A percentile compares a stretch with the other conserved stretches of the same genome.
These are phyloP conservation scores for Hipparchia semele DNA, from an alignment of 2,888 invertebrate genomes.

Conservation along the genomic window DNA sequence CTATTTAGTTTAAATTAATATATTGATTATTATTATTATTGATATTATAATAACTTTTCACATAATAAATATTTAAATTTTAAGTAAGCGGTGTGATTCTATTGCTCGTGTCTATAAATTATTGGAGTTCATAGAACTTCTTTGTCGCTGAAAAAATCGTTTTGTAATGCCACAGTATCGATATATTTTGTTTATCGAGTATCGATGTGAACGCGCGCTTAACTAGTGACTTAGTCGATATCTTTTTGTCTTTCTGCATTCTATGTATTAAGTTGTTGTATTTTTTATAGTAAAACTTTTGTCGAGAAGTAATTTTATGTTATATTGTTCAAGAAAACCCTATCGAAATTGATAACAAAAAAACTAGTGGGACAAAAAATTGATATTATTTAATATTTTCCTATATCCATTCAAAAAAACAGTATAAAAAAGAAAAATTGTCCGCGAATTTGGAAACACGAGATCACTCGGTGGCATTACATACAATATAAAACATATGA, in stretches of 20 bases:
- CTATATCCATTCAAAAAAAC: too few species aligned
- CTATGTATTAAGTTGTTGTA: not conserved
- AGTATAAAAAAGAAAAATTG: too few species aligned
- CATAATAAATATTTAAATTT: slow-evolving; percentile 42
- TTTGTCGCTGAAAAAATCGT: slow-evolving; percentile 22
- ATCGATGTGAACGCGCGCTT: slow-evolving; percentile 3
- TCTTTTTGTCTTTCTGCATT: not conserved
- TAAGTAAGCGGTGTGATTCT: slow-evolving; percentile 40
- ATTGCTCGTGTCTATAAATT: slow-evolving; percentile 31
- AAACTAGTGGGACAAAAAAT: too few species aligned
- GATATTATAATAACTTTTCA: slow-evolving; percentile 54
- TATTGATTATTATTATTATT: slow-evolving; percentile 50
- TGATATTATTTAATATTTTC: too few species aligned
- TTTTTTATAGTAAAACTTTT: not conserved
- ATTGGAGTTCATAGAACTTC: slow-evolving; percentile 43
- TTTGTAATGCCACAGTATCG: slow-evolving; percentile 22
- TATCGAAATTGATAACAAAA: too few species aligned
- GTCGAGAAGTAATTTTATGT: too few species aligned
- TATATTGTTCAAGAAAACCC: too few species aligned
- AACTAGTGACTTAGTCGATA: not conserved
- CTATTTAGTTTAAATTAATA: slow-evolving; percentile 2
- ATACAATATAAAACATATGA: slow-evolving; percentile 7
- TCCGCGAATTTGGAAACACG: too few species aligned
- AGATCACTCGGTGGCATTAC: too few species aligned
- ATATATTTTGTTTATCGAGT: not conserved